Conservation (phyloP, 64 coral and sea anemone genomes). For the Stichodactyla helianthus region DNA sequence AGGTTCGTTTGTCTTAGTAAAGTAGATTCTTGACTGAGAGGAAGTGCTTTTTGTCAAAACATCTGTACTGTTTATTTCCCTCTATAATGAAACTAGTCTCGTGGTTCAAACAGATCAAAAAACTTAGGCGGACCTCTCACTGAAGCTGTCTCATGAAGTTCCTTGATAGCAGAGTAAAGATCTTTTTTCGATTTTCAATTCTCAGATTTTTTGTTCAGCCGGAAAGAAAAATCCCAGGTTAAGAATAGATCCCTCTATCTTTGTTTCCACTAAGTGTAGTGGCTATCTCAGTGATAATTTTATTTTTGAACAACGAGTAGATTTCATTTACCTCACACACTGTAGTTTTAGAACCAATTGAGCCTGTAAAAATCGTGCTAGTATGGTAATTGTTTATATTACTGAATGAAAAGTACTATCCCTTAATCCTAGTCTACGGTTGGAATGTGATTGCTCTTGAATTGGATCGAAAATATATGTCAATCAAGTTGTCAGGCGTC, state of each 20-base stretch:
- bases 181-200: too few relatives aligned
- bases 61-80: not conserved
- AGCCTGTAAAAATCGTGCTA: not conserved
- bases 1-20: not conserved
- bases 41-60: constrained; percentile 3
- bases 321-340: not conserved
- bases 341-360: not conserved
- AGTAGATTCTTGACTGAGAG: not conserved
- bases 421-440: constrained; percentile 17
- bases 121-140: too few relatives aligned
- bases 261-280: not conserved
- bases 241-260: not conserved
- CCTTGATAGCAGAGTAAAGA: too few relatives aligned
- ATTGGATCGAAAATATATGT: constrained; percentile 9
- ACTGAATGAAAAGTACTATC: constrained; percentile 25
- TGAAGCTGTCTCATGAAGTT: too few relatives aligned
- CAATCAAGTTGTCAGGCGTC: constrained; percentile 21
- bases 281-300: not conserved
- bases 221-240: not conserved
- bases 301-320: not conserved
- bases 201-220: not conserved
- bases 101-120: too few relatives aligned
- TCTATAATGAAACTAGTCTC: not conserved
- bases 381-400: constrained; percentile 2
- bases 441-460: constrained; percentile 18